Evolutionary conservation across 2,113 vertebrate genomes (phyloP).

Genomic region (Cottus gobio): DNA sequence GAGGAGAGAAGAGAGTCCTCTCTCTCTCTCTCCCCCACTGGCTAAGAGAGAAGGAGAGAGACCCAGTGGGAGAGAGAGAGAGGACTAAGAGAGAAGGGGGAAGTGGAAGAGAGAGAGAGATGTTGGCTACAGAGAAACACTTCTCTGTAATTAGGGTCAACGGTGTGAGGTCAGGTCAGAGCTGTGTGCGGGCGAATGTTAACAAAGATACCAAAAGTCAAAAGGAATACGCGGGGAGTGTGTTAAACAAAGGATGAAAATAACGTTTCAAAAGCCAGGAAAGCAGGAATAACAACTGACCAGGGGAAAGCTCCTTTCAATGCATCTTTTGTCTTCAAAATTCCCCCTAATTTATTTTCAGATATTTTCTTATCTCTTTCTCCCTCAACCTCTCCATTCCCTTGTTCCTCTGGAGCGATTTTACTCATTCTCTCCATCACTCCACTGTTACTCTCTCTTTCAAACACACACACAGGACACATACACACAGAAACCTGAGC

Average conservation of each 20-base stretch:
- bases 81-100: constrained; percentile 14
- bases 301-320: constrained; percentile 4
- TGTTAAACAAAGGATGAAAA: constrained; percentile 28
- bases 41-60: constrained; percentile 7
- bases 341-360: not conserved
- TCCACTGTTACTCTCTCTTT: constrained; percentile 5
- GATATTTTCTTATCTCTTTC: constrained; percentile 25
- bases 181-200: constrained; percentile 39
- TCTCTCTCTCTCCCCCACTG: no score
- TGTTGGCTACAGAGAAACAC: constrained; percentile 44
- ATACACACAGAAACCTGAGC: constrained; percentile 1
- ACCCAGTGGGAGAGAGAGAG: constrained; percentile 3
- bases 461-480: constrained; percentile 8
- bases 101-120: constrained; percentile 11
- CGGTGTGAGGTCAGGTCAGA: constrained; percentile 46
- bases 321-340: constrained; percentile 6
- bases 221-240: not conserved
- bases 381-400: not conserved
- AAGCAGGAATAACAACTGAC: not conserved
- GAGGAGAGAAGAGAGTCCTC: not conserved
- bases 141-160: constrained; percentile 64
- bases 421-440: constrained; percentile 1
- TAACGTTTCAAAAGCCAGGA: constrained; percentile 19
- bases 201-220: constrained; percentile 13
- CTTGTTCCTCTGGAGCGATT: not conserved